Percentiles rank a stretch among this genome's conserved stretches.
These are phyloP conservation scores for Neomorphus geoffroyi DNA, from an alignment of 2,797 vertebrate genomes.

Conservation along the genomic window DNA sequence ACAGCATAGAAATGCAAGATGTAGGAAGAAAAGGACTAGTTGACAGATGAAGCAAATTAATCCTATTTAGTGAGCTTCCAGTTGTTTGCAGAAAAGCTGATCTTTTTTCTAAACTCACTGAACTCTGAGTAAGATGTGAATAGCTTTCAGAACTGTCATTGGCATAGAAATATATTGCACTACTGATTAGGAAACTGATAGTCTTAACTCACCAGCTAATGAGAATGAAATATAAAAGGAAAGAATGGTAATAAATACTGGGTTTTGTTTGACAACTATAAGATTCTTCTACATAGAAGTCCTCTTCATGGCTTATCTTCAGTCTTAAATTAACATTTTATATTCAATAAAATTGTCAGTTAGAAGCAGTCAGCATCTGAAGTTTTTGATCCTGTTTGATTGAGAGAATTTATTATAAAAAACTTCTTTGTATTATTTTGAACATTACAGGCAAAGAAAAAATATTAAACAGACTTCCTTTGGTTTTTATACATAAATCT, in stretches of 20 bases:
- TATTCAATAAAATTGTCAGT: background rate
- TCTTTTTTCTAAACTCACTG: slow-evolving; percentile 39
- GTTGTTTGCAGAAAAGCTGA: slow-evolving; percentile 59
- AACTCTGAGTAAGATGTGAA: slow-evolving; percentile 56
- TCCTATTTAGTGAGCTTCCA: slow-evolving; percentile 28
- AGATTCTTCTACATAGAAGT: background rate
- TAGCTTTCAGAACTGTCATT: slow-evolving; percentile 58
- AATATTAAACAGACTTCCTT: background rate
- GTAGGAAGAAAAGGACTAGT: background rate
- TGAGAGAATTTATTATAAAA: background rate
- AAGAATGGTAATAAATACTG: background rate
- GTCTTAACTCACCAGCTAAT: background rate
- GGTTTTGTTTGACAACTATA: background rate
- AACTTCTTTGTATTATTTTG: background rate
- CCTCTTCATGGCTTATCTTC: background rate
- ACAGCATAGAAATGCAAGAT: slow-evolving; percentile 13
- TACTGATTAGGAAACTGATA: slow-evolving; percentile 59
- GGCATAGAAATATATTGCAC: slow-evolving; percentile 68
- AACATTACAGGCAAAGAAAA: background rate
- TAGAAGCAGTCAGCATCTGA: background rate
- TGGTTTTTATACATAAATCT: background rate
- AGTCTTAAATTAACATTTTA: background rate
- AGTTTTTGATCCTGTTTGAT: background rate
- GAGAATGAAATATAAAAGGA: background rate
- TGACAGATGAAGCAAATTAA: slow-evolving; percentile 20